phyloP scores from a whole-genome alignment of 2,888 invertebrate species.

The Andrena bucephala region DNA sequence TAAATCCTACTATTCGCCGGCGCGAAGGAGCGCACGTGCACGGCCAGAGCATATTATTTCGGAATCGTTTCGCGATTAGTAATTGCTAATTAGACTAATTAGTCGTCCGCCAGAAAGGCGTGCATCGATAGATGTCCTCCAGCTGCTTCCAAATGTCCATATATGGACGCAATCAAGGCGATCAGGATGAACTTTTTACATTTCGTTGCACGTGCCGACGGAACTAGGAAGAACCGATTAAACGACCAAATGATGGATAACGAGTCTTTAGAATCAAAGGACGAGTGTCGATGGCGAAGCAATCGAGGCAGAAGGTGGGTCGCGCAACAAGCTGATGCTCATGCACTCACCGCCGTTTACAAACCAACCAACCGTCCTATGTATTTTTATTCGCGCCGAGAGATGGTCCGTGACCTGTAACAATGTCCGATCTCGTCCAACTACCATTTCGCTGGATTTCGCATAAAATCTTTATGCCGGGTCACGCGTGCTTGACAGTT shows the following conservation, averaged over 20 bases:
- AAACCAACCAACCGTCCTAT: constrained; percentile 57
- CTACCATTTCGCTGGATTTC: background rate
- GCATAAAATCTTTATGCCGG: background rate
- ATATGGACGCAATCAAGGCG: constrained; percentile 46
- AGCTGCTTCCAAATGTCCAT: constrained; percentile 44
- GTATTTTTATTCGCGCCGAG: constrained; percentile 45
- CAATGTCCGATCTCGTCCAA: background rate
- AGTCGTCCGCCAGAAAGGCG: constrained; percentile 40
- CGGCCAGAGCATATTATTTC: constrained; percentile 47
- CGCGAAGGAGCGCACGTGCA: constrained; percentile 14
- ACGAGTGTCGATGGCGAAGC: background rate
- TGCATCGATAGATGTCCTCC: constrained; percentile 14
- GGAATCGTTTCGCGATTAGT: constrained; percentile 33
- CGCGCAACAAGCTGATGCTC: constrained; percentile 11
- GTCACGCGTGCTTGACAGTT: constrained; percentile 16
- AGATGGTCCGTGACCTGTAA: background rate
- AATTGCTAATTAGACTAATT: too few species aligned
- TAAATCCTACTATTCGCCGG: constrained; percentile 1
- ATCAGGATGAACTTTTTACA: constrained; percentile 38
- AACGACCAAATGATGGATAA: background rate
- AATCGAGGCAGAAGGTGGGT: constrained; percentile 11
- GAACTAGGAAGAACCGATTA: background rate
- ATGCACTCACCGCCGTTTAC: constrained; percentile 28
- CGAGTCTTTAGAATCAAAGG: too few species aligned
- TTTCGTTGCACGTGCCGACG: background rate